Base-by-base conservation (phyloP, 37 sponge, comb jelly and placozoan species). In the Halisarca cf. caerulea region DNA sequence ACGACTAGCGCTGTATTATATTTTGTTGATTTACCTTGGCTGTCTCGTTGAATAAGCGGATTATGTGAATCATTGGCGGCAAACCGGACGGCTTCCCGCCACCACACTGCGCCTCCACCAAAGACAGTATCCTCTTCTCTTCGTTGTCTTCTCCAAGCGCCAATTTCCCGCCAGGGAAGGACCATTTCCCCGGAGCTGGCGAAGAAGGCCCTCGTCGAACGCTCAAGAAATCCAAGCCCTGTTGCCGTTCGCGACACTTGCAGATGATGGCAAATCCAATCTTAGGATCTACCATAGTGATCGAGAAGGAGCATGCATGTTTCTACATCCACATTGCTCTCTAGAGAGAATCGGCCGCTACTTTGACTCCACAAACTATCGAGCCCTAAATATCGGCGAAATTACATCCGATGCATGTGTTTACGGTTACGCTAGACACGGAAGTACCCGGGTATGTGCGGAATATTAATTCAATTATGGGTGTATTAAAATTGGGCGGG, bases 31-130 rank as follows among this genome's bases (percentile, higher is more conserved):
- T 40, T 25, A 74, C 77, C 77, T 40, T 74, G 43, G 77, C 42
- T 36, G 42, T 74, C 7, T 74, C 77, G 45, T 74, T 74, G 42
- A 25, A 43, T 8, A 69, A 42, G 33, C 84, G 47, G 7, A 83
- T 90, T 41, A 94, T 94, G 80, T 94, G 94, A 17, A 94, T 94
- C 39, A 94, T 89, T 8, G 91, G 86, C 27, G 94, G 94, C 3
- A 94, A 85, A 0, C 94, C 94, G 38, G 64, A 59, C 2, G 94
- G 94, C 25, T 47, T 55, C 2, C 94, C 94, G 30, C 91, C 91
- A 8, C 91, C 94, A 83, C 94, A 94, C 81, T 90, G 89, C 77
- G 91, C 89, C 70, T 79, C 69, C 7, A 74, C 77, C 44, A n/a
- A 8, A 35, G 71, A 18, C 70, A 94, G 84, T 21, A 87, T 82